Conservation (phyloP, 2,113 vertebrate genomes). For the Recurvirostra avosetta region DNA sequence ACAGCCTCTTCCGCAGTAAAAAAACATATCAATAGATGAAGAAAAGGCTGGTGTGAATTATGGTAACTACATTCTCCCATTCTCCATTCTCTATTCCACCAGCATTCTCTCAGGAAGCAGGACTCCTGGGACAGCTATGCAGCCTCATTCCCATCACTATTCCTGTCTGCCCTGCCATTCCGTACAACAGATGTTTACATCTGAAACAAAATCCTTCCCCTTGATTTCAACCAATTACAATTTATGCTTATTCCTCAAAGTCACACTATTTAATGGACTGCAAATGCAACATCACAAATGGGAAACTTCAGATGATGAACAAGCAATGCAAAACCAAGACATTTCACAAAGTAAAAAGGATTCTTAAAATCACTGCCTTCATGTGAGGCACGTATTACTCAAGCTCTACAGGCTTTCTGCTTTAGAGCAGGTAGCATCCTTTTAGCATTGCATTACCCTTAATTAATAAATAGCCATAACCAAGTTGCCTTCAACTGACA, state of each 20-base stretch:
- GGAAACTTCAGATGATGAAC: neutral
- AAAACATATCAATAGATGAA: neutral
- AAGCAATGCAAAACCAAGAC: neutral
- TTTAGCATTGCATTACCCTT: neutral
- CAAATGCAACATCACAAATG: neutral
- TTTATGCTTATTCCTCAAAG: neutral
- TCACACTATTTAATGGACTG: neutral
- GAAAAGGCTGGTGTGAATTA: neutral
- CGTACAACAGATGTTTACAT: neutral
- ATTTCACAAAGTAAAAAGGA: neutral
- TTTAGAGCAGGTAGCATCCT: neutral
- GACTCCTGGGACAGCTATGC: neutral
- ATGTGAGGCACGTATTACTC: fast-evolving
- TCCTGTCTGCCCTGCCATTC: neutral
- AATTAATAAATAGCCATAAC: neutral
- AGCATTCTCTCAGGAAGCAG: neutral
- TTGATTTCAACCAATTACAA: neutral
- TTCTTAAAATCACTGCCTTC: neutral
- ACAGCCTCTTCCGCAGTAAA: neutral
- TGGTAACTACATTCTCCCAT: neutral
- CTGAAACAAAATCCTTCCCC: neutral
- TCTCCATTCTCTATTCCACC: neutral
- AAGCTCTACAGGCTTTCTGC: neutral
- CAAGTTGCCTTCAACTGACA: neutral
- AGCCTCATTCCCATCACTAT: neutral